Conservation (phyloP, 2,113 vertebrate species). For the Cathartes aura region DNA sequence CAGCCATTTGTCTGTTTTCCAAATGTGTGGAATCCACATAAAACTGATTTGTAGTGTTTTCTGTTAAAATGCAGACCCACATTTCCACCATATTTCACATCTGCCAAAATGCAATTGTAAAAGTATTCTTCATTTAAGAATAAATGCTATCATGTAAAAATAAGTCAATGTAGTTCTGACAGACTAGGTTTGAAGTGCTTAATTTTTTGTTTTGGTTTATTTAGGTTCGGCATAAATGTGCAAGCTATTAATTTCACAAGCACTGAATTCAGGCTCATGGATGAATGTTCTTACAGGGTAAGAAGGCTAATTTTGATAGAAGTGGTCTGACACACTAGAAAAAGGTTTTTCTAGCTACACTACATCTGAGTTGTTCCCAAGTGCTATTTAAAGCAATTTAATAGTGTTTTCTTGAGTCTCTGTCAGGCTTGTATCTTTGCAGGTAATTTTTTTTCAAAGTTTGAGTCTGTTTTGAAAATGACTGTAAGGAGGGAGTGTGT, state of each 20-base stretch:
- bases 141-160: not conserved
- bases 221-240: conserved; percentile 89
- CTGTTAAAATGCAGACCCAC: not conserved
- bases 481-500: not conserved
- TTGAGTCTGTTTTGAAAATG: not conserved
- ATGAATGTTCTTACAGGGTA: conserved; percentile 75
- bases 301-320: conserved; percentile 19
- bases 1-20: not conserved
- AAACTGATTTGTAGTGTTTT: not conserved
- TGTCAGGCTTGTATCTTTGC: not conserved
- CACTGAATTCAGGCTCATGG: conserved; percentile 86
- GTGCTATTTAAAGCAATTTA: not conserved
- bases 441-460: not conserved
- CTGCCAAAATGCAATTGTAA: not conserved
- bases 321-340: not conserved
- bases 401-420: not conserved
- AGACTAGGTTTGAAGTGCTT: not conserved
- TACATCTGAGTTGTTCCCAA: not conserved
- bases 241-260: conserved; percentile 89
- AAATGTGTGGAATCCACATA: not conserved
- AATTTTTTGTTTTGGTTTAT: conserved; percentile 48
- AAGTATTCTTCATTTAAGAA: not conserved
- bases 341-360: not conserved
- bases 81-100: not conserved
- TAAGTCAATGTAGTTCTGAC: not conserved